Conservation (phyloP, 2,888 invertebrate genomes). For the Chironomus tentans region DNA sequence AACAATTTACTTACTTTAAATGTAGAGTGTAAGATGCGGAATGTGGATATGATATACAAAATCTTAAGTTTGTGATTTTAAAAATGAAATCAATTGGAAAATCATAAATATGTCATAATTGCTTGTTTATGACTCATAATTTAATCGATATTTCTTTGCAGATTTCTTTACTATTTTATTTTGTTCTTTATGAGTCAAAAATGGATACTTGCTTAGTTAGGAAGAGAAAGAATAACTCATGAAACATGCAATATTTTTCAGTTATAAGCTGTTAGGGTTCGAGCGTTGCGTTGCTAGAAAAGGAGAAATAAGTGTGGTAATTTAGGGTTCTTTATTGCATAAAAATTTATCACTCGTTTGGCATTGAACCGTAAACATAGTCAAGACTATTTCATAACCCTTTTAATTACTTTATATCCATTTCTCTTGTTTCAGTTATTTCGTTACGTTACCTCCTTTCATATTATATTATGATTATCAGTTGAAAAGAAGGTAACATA, state of each 20-base stretch:
- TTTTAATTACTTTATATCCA: constrained; percentile 23
- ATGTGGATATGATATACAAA: background rate
- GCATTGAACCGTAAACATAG: constrained; percentile 4
- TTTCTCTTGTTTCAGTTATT: background rate
- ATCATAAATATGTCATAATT: constrained; percentile 28
- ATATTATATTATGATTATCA: background rate
- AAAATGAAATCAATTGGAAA: constrained; percentile 27
- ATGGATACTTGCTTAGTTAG: background rate
- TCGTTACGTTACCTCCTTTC: background rate
- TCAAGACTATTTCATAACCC: background rate
- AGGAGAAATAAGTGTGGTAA: background rate
- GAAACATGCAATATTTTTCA: background rate
- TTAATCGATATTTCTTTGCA: background rate
- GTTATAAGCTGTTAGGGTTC: background rate
- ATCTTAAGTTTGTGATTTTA: background rate
- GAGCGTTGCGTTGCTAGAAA: background rate
- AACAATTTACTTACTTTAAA: background rate
- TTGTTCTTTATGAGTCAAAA: too few species aligned
- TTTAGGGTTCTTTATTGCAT: constrained; percentile 5
- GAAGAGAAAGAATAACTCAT: background rate
- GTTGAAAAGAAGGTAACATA: background rate
- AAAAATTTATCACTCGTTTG: background rate
- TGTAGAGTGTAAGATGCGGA: too few species aligned
- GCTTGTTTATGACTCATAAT: constrained; percentile 27
- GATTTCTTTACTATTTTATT: background rate